These are phyloP conservation scores for Tachypleus tridentatus DNA, from an alignment of 1,140 invertebrate genomes.

Conservation along the genomic window DNA sequence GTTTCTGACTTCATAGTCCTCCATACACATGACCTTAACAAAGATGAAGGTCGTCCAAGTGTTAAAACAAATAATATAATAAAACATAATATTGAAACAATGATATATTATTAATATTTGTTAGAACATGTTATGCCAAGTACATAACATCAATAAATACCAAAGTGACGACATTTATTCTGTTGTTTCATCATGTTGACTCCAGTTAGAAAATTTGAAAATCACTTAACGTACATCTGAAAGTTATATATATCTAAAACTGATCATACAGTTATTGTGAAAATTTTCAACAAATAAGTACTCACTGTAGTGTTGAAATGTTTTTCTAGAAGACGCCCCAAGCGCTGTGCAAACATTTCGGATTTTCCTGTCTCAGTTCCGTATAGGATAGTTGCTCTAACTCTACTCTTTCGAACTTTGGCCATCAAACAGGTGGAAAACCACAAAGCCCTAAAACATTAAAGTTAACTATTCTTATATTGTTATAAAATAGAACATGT, in stretches of 20 bases:
- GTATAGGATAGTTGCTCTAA: slow-evolving; percentile 31
- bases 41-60: slow-evolving; percentile 10
- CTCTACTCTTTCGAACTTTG: slow-evolving; percentile 22
- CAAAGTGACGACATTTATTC: no score
- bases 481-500: slow-evolving; percentile 4
- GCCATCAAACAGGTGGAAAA: slow-evolving; percentile 11
- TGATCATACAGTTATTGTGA: no score
- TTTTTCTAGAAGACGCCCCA: slow-evolving; percentile 26
- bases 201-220: no score
- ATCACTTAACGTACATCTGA: no score
- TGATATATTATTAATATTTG: no score
- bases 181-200: no score
- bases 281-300: no score
- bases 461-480: slow-evolving; percentile 8
- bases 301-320: slow-evolving; percentile 49
- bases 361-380: slow-evolving; percentile 34
- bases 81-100: no score
- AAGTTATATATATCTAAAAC: no score
- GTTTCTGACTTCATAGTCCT: slow-evolving; percentile 29
- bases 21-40: slow-evolving; percentile 29
- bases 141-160: no score
- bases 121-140: no score
- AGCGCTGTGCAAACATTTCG: slow-evolving; percentile 29
- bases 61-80: no score
- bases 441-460: slow-evolving; percentile 10